Conservation (phyloP, 2,797 vertebrate species). For the Nasua narica region DNA sequence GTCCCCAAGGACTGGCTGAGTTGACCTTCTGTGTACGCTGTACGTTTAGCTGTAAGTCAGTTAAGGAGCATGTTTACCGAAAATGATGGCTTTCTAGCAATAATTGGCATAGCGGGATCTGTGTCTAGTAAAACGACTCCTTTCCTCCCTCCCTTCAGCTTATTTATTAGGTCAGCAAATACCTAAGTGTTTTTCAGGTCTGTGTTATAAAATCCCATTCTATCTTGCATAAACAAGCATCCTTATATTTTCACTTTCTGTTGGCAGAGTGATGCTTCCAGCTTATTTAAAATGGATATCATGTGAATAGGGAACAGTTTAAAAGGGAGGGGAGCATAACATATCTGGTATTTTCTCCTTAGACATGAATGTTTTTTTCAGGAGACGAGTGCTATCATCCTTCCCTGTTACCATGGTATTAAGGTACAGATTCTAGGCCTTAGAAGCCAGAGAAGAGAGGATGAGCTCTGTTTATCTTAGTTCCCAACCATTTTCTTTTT, state of each 20-base stretch:
- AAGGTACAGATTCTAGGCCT: neutral
- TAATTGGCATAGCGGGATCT: neutral
- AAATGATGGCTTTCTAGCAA: neutral
- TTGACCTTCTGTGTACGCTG: neutral
- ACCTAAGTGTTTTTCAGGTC: neutral
- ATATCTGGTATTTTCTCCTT: neutral
- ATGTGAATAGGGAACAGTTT: neutral
- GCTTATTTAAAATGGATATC: neutral
- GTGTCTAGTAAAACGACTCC: neutral
- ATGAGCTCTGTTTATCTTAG: neutral
- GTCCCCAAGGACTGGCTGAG: neutral
- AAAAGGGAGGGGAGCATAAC: neutral
- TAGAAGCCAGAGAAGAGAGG: neutral
- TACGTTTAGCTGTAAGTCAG: neutral
- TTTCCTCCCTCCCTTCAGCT: neutral
- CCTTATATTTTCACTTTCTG: neutral
- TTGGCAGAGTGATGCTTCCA: neutral
- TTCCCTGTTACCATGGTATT: rapidly evolving
- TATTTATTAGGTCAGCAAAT: neutral
- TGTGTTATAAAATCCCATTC: neutral
- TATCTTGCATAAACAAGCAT: neutral
- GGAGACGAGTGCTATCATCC: neutral
- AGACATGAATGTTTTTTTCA: neutral
- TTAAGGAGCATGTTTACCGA: neutral
- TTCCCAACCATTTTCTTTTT: neutral